Conservation (phyloP, 2,888 invertebrate species). For the Tortricodes alternella region DNA sequence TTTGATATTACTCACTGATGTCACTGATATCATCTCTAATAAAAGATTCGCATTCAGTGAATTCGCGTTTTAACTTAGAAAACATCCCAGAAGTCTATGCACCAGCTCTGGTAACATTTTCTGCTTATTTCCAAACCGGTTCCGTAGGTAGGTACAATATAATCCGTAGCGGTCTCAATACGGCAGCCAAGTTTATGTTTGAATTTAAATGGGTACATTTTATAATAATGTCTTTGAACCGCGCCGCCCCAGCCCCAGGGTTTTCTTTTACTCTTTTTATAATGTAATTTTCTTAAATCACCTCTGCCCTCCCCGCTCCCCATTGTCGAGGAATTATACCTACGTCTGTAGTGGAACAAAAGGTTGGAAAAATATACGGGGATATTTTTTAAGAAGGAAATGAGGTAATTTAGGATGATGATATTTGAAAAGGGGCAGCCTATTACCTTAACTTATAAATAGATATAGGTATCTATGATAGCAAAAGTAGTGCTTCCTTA, state of each 20-base stretch:
- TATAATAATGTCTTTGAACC: slow-evolving; percentile 70
- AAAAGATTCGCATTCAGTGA: too few relatives aligned
- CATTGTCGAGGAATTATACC: slow-evolving; percentile 49
- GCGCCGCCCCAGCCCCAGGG: slow-evolving; percentile 60
- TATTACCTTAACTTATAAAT: background rate
- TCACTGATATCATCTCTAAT: too few relatives aligned
- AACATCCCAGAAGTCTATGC: background rate
- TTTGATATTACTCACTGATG: too few relatives aligned
- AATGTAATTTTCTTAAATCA: slow-evolving; percentile 80
- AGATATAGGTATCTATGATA: background rate
- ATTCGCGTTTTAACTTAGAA: background rate
- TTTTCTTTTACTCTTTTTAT: slow-evolving; percentile 67
- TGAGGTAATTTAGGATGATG: background rate
- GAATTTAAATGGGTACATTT: slow-evolving; percentile 77
- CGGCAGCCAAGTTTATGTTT: slow-evolving; percentile 61
- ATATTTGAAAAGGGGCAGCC: background rate
- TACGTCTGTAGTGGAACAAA: slow-evolving; percentile 32
- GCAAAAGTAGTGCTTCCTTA: too few relatives aligned
- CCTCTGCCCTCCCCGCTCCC: slow-evolving; percentile 60
- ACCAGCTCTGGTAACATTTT: background rate
- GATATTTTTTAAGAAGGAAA: background rate
- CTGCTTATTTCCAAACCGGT: slow-evolving; percentile 7
- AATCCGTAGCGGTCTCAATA: slow-evolving; percentile 47
- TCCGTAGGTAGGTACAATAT: slow-evolving; percentile 19
- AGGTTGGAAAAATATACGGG: slow-evolving; percentile 5